These are phyloP conservation scores for Blastobasis lacticolella DNA, from an alignment of 2,888 invertebrate genomes.

Conservation along the genomic window DNA sequence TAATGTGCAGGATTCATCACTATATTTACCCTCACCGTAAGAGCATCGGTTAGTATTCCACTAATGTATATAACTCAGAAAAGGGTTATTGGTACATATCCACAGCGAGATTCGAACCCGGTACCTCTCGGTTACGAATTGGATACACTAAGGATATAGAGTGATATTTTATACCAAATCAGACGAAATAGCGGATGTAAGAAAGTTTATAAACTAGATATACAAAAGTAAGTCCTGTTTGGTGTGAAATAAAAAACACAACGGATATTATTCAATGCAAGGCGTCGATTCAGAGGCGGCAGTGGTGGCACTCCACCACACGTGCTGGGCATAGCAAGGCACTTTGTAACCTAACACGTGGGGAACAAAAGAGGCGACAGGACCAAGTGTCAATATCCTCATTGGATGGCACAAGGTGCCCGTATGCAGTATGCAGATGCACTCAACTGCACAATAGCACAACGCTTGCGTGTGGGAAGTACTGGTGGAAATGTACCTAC, in stretches of 20 bases:
- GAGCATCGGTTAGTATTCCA: too few species aligned
- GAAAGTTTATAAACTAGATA: background rate
- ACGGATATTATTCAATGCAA: conserved; percentile 7
- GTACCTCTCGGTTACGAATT: too few species aligned
- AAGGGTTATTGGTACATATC: too few species aligned
- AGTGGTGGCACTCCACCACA: too few species aligned
- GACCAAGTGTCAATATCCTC: conserved; percentile 68
- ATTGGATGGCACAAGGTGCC: conserved; percentile 58
- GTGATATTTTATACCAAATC: too few species aligned
- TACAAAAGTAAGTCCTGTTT: background rate
- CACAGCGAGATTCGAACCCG: too few species aligned
- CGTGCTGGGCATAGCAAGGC: too few species aligned
- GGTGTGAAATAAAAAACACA: background rate
- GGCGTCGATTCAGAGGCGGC: background rate
- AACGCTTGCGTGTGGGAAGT: conserved; percentile 49
- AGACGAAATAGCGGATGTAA: too few species aligned
- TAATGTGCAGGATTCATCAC: too few species aligned
- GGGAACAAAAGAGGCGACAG: conserved; percentile 58
- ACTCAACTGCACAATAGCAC: conserved; percentile 42
- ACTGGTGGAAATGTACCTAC: background rate
- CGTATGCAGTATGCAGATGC: conserved; percentile 34
- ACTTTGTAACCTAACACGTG: conserved; percentile 55
- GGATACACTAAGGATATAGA: too few species aligned
- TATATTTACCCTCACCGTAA: too few species aligned
- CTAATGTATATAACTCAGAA: too few species aligned